Evolutionary conservation across 2,113 vertebrate species (phyloP).

Genomic region (Leptobrachium leishanense): DNA sequence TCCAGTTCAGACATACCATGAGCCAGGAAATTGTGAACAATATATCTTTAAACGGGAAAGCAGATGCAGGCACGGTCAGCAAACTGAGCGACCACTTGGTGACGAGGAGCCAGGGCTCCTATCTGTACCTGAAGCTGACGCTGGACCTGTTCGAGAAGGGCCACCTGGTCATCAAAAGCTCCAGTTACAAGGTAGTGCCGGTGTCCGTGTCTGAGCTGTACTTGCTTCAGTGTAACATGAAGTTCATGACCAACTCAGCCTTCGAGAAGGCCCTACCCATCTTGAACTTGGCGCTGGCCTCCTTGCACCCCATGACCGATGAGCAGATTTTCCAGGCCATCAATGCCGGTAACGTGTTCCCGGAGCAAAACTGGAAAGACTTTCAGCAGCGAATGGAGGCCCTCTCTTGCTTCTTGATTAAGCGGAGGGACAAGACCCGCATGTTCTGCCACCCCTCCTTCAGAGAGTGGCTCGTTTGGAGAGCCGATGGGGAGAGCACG

Average conservation of each 20-base stretch:
- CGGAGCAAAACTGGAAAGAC: conserved; percentile 90
- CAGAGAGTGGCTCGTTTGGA: conserved; percentile 96
- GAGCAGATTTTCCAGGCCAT: conserved; percentile 95
- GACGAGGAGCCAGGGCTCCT: conserved; percentile 91
- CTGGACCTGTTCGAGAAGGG: conserved; percentile 94
- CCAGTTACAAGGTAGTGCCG: conserved; percentile 96
- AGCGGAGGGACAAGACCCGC: conserved; percentile 90
- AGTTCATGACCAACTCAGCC: conserved; percentile 90
- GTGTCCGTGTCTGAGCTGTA: conserved; percentile 95
- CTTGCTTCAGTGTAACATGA: conserved; percentile 97
- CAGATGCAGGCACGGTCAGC: conserved; percentile 79
- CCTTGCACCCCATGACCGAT: conserved; percentile 94
- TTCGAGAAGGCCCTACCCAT: conserved; percentile 90
- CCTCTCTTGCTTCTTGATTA: conserved; percentile 89
- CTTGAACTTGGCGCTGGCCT: conserved; percentile 88
- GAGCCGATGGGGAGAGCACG: conserved; percentile 88
- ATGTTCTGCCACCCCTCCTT: conserved; percentile 99
- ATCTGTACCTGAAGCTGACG: conserved; percentile 94
- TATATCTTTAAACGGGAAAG: conserved; percentile 91
- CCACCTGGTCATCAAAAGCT: conserved; percentile 94
- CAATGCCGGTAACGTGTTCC: conserved; percentile 77
- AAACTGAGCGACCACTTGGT: conserved; percentile 94
- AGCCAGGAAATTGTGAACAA: conserved; percentile 93
- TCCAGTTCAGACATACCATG: conserved; percentile 85
- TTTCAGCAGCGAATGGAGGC: conserved; percentile 92